Base-by-base conservation (phyloP, 2,888 invertebrate genomes). In the Erannis defoliaria region DNA sequence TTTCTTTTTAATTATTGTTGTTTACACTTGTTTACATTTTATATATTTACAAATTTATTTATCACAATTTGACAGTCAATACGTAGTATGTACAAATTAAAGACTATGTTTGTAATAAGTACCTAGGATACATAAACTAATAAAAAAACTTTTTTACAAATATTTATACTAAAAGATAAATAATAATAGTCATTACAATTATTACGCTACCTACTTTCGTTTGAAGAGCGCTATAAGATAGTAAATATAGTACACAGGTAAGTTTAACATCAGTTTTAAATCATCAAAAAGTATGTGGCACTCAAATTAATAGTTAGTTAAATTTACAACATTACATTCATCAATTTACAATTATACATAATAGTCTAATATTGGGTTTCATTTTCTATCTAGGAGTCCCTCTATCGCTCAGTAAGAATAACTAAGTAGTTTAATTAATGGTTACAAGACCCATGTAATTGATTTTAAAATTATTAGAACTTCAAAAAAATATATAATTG, bases 11-110 rank as follows among this genome's bases (percentile, higher is more conserved):
- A 70, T 70, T n/a, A n/a, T n/a, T n/a, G n/a, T 72, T 73, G 74
- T 75, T 68, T 48, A 60, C 57, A 62, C 1, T 72, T 64, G 71
- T 66, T 70, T 46, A 76, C 74, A 73, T 74, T 72, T 77, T 78
- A 79, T 68, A 70, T 86, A 86, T 86, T 78, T 86, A 86, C 86
- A 87, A 71, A 70, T 70, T 75, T 54, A 71, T 85, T 86, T 87
- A 87, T 87, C 86, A 86, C 86, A 87, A 80, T 84, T 79, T 84
- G 81, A 87, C 86, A 85, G 86, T 86, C 86, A 86, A 80, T 82
- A 84, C 77, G 82, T 80, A 81, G 72, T 85, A 85, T 85, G 67
- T 85, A 85, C 85, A 85, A 76, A 72, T 73, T 60, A 66, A 63
- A 67, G 64, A 26, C 23, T 59, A 45, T n/a, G 19, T 40, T 31